These are phyloP conservation scores for Trypoxylus dichotomus DNA, from an alignment of 1,140 invertebrate species.

Conservation along the genomic window DNA sequence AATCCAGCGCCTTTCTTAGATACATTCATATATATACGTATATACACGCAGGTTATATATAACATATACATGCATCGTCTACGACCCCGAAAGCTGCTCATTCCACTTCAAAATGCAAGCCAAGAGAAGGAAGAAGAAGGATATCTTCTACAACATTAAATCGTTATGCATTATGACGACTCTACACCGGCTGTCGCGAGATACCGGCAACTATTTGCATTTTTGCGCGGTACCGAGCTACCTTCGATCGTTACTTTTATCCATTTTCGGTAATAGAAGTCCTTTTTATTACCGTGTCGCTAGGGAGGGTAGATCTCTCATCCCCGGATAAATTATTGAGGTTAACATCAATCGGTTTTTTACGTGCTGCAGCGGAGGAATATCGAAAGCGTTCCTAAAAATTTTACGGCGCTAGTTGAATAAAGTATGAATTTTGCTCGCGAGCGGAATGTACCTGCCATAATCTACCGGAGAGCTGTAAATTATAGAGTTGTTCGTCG, in stretches of 20 bases:
- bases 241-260: background rate
- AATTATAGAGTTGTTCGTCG: background rate
- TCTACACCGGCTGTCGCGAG: background rate
- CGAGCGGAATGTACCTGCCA: background rate
- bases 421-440: background rate
- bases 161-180: background rate
- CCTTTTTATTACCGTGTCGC: background rate
- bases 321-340: background rate
- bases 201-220: too few species aligned
- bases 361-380: background rate
- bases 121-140: background rate
- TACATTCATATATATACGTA: background rate
- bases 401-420: background rate
- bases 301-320: background rate
- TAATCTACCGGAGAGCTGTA: background rate
- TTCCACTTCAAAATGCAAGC: background rate
- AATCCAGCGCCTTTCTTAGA: background rate
- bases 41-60: background rate
- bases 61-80: background rate
- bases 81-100: background rate
- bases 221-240: too few species aligned
- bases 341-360: background rate
- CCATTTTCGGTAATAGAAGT: background rate
- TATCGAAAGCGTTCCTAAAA: background rate
- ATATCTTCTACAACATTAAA: background rate